These are phyloP conservation scores for Cryptops parisi DNA, from an alignment of 2,888 invertebrate species.

Conservation along the genomic window DNA sequence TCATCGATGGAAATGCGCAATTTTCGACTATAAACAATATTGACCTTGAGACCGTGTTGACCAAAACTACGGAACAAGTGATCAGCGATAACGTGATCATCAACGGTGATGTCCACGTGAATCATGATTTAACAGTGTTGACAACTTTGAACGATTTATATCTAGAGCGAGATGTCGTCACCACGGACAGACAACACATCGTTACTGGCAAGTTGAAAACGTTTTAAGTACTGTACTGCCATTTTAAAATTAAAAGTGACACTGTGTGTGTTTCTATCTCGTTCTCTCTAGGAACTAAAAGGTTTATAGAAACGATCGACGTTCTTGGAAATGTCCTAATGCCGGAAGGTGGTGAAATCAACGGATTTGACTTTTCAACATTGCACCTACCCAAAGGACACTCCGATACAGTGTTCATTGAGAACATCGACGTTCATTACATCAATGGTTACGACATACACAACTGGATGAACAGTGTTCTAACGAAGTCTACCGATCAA, in stretches of 20 bases:
- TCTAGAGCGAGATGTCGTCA: not conserved
- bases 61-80: not conserved
- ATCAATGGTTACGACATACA: slow-evolving; percentile 1
- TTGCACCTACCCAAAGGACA: not conserved
- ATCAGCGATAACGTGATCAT: not conserved
- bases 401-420: not conserved
- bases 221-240: too few species aligned
- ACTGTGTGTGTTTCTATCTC: too few species aligned
- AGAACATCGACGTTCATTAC: not conserved
- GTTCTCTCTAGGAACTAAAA: not conserved
- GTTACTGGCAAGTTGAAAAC: not conserved
- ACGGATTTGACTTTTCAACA: not conserved
- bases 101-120: not conserved
- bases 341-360: not conserved
- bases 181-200: not conserved
- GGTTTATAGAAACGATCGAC: not conserved
- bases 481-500: not conserved
- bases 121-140: not conserved
- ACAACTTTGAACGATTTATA: not conserved
- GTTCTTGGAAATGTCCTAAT: not conserved
- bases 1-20: not conserved
- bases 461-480: not conserved
- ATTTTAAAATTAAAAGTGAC: too few species aligned
- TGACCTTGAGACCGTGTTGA: not conserved
- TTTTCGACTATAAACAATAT: not conserved